phyloP scores from a whole-genome alignment of 2,888 invertebrate species.

The Acanthacorydalis orientalis region DNA sequence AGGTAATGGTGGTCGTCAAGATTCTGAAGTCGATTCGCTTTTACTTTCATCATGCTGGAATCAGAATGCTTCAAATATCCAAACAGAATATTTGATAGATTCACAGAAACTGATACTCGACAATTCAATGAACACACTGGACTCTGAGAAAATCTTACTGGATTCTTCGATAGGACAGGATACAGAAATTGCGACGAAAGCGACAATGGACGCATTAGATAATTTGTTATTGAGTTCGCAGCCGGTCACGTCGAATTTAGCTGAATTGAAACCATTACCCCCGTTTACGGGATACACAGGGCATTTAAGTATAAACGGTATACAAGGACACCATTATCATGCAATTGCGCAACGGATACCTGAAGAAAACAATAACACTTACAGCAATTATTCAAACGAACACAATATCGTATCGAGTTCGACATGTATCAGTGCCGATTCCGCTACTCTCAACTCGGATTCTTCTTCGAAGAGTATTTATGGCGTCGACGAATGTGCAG shows the following conservation, averaged over 20 bases:
- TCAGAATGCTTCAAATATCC: slow-evolving; percentile 28
- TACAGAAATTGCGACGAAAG: slow-evolving; percentile 23
- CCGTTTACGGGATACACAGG: slow-evolving; percentile 78
- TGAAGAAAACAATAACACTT: slow-evolving; percentile 53
- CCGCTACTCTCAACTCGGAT: slow-evolving; percentile 31
- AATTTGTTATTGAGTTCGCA: slow-evolving; percentile 38
- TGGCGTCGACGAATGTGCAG: slow-evolving; percentile 37
- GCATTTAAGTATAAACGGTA: slow-evolving; percentile 73
- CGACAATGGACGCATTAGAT: slow-evolving; percentile 51
- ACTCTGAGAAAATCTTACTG: slow-evolving; percentile 26
- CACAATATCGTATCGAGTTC: slow-evolving; percentile 61
- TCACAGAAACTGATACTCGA: slow-evolving; percentile 37
- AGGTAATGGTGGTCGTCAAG: slow-evolving; percentile 12
- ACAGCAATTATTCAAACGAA: slow-evolving; percentile 35
- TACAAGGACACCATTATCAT: slow-evolving; percentile 75
- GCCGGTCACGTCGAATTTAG: slow-evolving; percentile 45
- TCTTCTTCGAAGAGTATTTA: slow-evolving; percentile 26
- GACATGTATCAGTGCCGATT: slow-evolving; percentile 44
- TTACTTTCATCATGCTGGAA: slow-evolving; percentile 58
- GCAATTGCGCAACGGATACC: slow-evolving; percentile 63
- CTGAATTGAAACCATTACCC: slow-evolving; percentile 71
- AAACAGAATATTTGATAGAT: slow-evolving; percentile 34
- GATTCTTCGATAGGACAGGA: slow-evolving; percentile 30
- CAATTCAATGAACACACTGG: slow-evolving; percentile 31
- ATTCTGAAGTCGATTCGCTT: slow-evolving; percentile 49